Evolutionary conservation across 2,113 vertebrate genomes (phyloP).

Genomic region (Anguilla japonica): DNA sequence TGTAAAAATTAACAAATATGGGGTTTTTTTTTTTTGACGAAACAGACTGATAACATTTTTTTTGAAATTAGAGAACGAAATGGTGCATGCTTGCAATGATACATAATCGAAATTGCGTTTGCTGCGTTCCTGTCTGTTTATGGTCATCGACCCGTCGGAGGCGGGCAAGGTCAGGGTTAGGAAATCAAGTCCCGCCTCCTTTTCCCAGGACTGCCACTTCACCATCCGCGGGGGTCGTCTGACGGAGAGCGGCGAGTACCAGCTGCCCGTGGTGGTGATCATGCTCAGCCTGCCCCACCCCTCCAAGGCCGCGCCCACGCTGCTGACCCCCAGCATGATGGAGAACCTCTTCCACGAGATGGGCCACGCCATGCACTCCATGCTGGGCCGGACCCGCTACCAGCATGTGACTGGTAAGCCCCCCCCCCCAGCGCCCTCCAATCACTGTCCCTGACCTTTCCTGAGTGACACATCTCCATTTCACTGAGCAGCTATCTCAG

Average conservation of each 20-base stretch:
- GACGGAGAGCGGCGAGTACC: conserved; percentile 81
- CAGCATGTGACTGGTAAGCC: conserved; percentile 90
- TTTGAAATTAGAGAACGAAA: too few species aligned
- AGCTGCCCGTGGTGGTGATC: conserved; percentile 92
- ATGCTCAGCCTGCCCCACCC: conserved; percentile 90
- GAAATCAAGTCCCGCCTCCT: not conserved
- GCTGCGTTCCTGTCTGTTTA: not conserved
- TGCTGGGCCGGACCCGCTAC: conserved; percentile 93
- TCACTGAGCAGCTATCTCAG: too few species aligned
- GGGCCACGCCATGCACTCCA: conserved; percentile 98
- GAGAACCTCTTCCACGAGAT: conserved; percentile 99
- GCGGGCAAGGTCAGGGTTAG: not conserved
- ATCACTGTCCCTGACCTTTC: not conserved
- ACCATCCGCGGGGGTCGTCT: conserved; percentile 91
- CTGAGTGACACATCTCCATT: too few species aligned
- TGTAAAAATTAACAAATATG: too few species aligned
- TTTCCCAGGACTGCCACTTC: conserved; percentile 90
- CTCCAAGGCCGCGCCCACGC: conserved; percentile 70
- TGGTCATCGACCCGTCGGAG: not conserved
- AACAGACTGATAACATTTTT: too few species aligned
- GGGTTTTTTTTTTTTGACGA: too few species aligned
- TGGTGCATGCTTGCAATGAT: not conserved
- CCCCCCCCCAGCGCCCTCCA: not conserved
- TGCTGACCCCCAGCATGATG: conserved; percentile 93
- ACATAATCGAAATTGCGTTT: not conserved